Evolutionary conservation across 2,797 vertebrate genomes (phyloP).

Genomic region (Rhynchotus rufescens): DNA sequence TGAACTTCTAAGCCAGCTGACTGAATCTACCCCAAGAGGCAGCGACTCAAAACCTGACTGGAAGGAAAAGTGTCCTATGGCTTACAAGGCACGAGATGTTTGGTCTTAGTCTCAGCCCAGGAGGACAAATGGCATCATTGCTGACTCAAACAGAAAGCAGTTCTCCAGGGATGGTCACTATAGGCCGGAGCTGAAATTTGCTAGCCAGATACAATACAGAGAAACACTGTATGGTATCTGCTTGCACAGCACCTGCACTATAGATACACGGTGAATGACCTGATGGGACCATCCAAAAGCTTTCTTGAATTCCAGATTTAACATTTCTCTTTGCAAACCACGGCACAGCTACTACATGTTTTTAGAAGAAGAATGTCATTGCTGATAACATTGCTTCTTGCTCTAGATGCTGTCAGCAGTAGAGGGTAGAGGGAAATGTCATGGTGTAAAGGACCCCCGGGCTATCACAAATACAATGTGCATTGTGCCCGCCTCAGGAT

Average conservation of each 20-base stretch:
- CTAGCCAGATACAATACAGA: neutral
- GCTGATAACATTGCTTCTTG: neutral
- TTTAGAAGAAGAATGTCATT: neutral
- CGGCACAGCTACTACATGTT: neutral
- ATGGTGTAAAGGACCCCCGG: neutral
- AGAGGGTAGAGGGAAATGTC: neutral
- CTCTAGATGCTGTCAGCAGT: neutral
- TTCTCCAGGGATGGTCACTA: neutral
- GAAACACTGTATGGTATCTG: neutral
- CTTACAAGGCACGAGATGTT: neutral
- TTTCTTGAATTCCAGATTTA: neutral
- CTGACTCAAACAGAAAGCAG: neutral
- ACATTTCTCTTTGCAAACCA: slow-evolving; percentile 9
- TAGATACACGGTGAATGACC: neutral
- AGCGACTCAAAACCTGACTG: neutral
- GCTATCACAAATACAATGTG: neutral
- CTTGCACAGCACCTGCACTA: neutral
- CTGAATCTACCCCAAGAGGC: neutral
- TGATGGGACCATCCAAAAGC: neutral
- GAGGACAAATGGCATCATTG: neutral
- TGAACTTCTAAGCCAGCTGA: neutral
- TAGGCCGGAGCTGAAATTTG: neutral
- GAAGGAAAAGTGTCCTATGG: neutral
- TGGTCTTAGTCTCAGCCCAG: neutral
- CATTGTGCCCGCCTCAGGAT: neutral